Evolutionary conservation across 2,797 vertebrate species (phyloP).

Genomic region (Babyrousa celebensis): DNA sequence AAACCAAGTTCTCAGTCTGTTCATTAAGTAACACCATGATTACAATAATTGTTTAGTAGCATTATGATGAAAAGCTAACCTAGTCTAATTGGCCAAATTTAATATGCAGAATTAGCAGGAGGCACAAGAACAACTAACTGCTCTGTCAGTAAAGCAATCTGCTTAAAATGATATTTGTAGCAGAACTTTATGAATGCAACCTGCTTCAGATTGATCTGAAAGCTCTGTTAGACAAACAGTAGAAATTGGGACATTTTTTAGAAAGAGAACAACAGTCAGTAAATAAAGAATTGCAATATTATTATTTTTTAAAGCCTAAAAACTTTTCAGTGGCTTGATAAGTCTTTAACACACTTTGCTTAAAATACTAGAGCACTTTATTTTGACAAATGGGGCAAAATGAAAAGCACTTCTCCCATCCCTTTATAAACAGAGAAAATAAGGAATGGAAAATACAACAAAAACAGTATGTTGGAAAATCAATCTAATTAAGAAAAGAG

Average conservation of each 20-base stretch:
- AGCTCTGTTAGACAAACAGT: constrained; percentile 7
- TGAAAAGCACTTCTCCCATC: not conserved
- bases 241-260: constrained; percentile 14
- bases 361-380: not conserved
- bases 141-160: constrained; percentile 17
- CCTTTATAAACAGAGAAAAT: not conserved
- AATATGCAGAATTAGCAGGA: constrained; percentile 47
- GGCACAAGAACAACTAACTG: not conserved
- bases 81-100: constrained; percentile 5
- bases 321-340: not conserved
- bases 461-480: constrained; percentile 32
- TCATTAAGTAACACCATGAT: not conserved
- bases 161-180: constrained; percentile 60
- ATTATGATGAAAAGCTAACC: constrained; percentile 46
- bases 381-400: constrained; percentile 19
- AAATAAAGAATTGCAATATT: not conserved
- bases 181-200: constrained; percentile 50
- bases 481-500: constrained; percentile 9
- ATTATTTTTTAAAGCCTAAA: constrained; percentile 3
- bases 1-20: constrained; percentile 4
- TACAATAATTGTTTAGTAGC: not conserved
- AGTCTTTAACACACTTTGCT: not conserved
- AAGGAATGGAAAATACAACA: not conserved
- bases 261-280: not conserved
- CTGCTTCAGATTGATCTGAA: not conserved